Percentiles rank a stretch among this genome's conserved stretches.
Evolutionary conservation across 2,888 invertebrate species (phyloP).

Genomic region (Drosophila birchii): DNA sequence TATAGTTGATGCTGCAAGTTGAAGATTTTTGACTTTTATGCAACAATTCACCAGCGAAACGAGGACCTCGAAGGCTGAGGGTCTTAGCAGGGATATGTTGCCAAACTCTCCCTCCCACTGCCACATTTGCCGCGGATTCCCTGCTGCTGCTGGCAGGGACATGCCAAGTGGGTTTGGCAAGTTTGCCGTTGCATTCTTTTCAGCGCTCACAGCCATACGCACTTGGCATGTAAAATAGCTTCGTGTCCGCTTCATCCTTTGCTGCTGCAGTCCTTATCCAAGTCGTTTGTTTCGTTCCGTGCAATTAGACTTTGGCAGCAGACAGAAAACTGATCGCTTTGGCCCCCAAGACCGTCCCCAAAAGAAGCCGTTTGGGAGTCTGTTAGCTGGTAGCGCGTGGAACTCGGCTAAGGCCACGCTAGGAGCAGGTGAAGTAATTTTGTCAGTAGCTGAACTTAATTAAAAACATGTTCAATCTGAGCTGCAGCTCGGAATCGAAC

Average conservation of each 20-base stretch:
- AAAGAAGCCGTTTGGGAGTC: slow-evolving; percentile 44
- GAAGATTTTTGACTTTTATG: slow-evolving; percentile 81
- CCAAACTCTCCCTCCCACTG: slow-evolving; percentile 40
- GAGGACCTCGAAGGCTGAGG: slow-evolving; percentile 15
- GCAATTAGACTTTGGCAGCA: slow-evolving; percentile 79
- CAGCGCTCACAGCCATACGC: slow-evolving; percentile 27
- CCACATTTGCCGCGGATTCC: slow-evolving; percentile 14
- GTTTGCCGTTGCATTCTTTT: slow-evolving; percentile 44
- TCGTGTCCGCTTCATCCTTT: slow-evolving; percentile 23
- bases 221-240: slow-evolving; percentile 58
- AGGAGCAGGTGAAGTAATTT: slow-evolving; percentile 11
- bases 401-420: neutral
- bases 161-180: slow-evolving; percentile 67
- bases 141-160: slow-evolving; percentile 55
- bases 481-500: neutral
- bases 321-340: slow-evolving; percentile 61
- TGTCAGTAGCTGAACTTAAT: slow-evolving; percentile 58
- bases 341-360: slow-evolving; percentile 8
- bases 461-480: slow-evolving; percentile 52
- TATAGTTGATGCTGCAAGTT: slow-evolving; percentile 73
- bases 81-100: slow-evolving; percentile 59
- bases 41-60: slow-evolving; percentile 73
- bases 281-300: slow-evolving; percentile 81
- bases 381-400: slow-evolving; percentile 29
- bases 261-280: slow-evolving; percentile 58